phyloP scores from a whole-genome alignment of 1,140 invertebrate genomes.

The Centruroides sculpturatus region DNA sequence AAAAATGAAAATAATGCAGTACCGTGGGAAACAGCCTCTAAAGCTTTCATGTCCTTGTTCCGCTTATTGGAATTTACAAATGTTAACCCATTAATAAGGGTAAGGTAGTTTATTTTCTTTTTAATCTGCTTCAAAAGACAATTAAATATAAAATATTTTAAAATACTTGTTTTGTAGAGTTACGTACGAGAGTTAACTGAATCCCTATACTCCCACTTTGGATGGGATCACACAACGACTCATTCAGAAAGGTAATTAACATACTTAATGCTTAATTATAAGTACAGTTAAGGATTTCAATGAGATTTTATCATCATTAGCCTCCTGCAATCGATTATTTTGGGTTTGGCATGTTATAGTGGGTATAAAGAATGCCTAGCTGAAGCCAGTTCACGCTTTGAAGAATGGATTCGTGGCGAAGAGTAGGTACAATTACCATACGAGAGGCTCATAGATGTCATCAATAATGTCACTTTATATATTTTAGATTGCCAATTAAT shows the following conservation, averaged over 20 bases:
- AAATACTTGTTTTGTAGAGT: conserved; percentile 2
- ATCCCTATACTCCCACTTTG: conserved; percentile 8
- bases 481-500: conserved; percentile 35
- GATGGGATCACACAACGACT: conserved; percentile 2
- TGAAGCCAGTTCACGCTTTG: conserved; percentile 24
- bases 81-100: conserved; percentile 42
- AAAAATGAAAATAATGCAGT: conserved; percentile 28
- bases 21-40: conserved; percentile 31
- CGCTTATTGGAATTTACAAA: conserved; percentile 41
- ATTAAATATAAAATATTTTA: no score
- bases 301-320: conserved; percentile 11
- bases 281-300: no score
- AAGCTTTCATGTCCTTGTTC: conserved; percentile 32
- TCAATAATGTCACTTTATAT: background rate
- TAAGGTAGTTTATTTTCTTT: conserved; percentile 20
- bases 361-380: conserved; percentile 25
- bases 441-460: background rate
- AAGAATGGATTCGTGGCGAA: conserved; percentile 28
- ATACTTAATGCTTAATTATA: no score
- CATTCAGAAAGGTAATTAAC: conserved; percentile 8
- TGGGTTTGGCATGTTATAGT: conserved; percentile 26
- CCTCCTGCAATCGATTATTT: conserved; percentile 23
- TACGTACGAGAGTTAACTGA: conserved; percentile 7
- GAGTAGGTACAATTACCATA: conserved; percentile 1
- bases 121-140: no score